These are phyloP conservation scores for Erythrocebus patas DNA, from an alignment of 2,113 vertebrate species.

Conservation along the genomic window DNA sequence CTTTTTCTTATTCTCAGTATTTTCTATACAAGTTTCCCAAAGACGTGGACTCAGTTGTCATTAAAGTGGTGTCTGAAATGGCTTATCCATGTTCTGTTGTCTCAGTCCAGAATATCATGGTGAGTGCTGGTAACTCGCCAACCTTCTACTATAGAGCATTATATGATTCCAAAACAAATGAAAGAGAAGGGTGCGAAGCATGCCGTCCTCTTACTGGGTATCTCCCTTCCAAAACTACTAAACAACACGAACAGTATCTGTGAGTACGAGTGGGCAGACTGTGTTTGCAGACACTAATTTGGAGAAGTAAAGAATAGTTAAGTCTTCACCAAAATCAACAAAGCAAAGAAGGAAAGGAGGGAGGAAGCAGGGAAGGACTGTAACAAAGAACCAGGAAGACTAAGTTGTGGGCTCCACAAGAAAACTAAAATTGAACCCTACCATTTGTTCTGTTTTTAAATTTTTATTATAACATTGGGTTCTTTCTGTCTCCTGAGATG, in stretches of 20 bases:
- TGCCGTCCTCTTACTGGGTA: not conserved
- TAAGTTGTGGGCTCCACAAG: not conserved
- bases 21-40: conserved; percentile 87
- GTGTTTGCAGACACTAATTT: not conserved
- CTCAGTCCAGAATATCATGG: conserved; percentile 87
- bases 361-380: not conserved
- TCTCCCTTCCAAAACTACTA: not conserved
- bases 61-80: conserved; percentile 83
- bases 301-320: not conserved
- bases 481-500: not conserved
- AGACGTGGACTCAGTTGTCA: conserved; percentile 85
- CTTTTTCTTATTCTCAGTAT: conserved; percentile 80
- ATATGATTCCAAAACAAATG: not conserved
- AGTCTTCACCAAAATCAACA: not conserved
- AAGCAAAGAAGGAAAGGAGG: not conserved
- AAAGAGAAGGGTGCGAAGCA: not conserved
- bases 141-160: not conserved
- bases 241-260: not conserved
- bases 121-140: conserved; percentile 73
- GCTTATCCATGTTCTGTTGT: conserved; percentile 86
- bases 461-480: not conserved
- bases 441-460: not conserved
- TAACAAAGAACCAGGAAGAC: not conserved
- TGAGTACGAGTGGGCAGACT: not conserved
- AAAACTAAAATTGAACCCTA: not conserved